phyloP scores from a whole-genome alignment of 2,797 vertebrate genomes.

The Hyperoplus lanceolatus region DNA sequence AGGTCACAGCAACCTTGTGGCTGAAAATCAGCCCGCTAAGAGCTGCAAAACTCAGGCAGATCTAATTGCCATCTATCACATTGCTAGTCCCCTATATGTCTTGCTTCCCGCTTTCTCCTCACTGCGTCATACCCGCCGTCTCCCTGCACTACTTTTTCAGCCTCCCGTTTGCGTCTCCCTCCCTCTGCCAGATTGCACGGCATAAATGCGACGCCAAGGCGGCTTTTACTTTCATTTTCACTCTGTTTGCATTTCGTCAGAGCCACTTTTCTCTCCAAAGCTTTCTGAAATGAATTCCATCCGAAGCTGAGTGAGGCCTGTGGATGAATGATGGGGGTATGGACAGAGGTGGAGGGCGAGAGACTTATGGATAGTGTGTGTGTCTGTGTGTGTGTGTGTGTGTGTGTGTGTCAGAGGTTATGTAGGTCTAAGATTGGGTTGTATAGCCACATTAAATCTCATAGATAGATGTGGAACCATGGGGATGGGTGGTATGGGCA shows the following conservation, averaged over 20 bases:
- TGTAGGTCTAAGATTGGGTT: too few relatives aligned
- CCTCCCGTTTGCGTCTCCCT: constrained; percentile 12
- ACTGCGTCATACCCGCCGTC: constrained; percentile 10
- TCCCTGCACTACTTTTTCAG: constrained; percentile 22
- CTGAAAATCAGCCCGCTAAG: constrained; percentile 41
- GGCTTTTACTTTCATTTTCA: constrained; percentile 55
- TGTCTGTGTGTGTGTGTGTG: too few relatives aligned
- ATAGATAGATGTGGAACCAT: too few relatives aligned
- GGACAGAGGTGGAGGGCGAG: constrained; percentile 40
- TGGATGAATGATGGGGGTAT: constrained; percentile 55
- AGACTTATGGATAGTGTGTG: constrained; percentile 53
- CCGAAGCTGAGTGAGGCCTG: constrained; percentile 43
- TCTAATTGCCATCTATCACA: constrained; percentile 29
- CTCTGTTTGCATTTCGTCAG: constrained; percentile 47
- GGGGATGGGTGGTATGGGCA: too few relatives aligned
- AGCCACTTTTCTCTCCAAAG: constrained; percentile 51
- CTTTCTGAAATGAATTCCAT: constrained; percentile 64
- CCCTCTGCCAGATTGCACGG: constrained; percentile 47
- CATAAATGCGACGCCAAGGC: constrained; percentile 42
- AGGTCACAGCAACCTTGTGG: constrained; percentile 67
- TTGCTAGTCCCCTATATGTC: constrained; percentile 18
- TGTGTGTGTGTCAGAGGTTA: too few relatives aligned
- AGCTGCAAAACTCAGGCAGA: constrained; percentile 36
- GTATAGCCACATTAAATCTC: too few relatives aligned
- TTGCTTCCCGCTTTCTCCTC: not conserved